Evolutionary conservation across 2,113 vertebrate genomes (phyloP).

Genomic region (Scomber japonicus): DNA sequence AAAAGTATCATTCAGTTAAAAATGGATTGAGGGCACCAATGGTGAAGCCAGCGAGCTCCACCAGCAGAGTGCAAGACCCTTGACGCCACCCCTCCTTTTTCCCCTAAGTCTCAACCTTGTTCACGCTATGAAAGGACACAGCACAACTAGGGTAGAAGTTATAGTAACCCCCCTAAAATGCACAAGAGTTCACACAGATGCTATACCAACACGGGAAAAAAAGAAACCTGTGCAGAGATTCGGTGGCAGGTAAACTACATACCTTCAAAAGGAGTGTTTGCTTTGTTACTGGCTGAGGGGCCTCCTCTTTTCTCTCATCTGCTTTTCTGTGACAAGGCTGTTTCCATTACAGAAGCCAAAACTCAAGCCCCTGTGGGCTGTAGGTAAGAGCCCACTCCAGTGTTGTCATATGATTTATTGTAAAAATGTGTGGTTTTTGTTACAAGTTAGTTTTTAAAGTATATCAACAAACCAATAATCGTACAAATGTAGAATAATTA

Average conservation of each 20-base stretch:
- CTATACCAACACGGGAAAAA: conserved; percentile 55
- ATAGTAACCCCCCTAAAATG: conserved; percentile 77
- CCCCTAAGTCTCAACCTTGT: conserved; percentile 72
- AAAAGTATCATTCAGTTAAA: conserved; percentile 96
- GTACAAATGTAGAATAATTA: background rate
- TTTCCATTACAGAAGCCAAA: conserved; percentile 72
- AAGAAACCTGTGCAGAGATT: conserved; percentile 22
- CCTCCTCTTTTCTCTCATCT: conserved; percentile 62
- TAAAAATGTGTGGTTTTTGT: conserved; percentile 30
- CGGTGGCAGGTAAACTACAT: conserved; percentile 58
- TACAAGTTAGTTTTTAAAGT: conserved; percentile 18
- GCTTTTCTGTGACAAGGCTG: conserved; percentile 67
- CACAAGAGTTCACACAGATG: conserved; percentile 76
- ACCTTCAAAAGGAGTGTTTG: conserved; percentile 59
- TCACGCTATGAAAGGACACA: conserved; percentile 86
- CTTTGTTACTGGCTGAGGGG: conserved; percentile 67
- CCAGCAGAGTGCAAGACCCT: conserved; percentile 89
- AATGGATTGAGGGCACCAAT: conserved; percentile 90
- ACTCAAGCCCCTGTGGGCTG: conserved; percentile 60
- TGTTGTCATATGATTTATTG: conserved; percentile 57
- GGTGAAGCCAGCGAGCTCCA: conserved; percentile 86
- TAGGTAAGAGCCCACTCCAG: conserved; percentile 63
- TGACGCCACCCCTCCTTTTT: conserved; percentile 79
- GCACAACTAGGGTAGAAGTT: conserved; percentile 84
- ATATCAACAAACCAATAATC: conserved; percentile 28